These are phyloP conservation scores for Meiosimyza platycephala DNA, from an alignment of 2,888 invertebrate genomes.

Conservation along the genomic window DNA sequence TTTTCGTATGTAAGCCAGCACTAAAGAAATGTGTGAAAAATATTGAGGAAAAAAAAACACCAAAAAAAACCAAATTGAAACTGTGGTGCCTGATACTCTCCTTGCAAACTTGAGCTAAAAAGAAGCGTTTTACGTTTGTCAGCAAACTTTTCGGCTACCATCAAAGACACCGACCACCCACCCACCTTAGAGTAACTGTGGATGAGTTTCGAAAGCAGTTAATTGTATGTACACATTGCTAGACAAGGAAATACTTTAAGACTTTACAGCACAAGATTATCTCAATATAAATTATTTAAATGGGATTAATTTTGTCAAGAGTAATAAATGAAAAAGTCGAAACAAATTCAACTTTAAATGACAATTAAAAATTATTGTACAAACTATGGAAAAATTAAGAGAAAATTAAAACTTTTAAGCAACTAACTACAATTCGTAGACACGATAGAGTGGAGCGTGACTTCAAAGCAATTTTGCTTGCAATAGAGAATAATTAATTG, in stretches of 20 bases:
- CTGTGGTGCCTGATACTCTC: too few species aligned
- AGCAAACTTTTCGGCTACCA: too few species aligned
- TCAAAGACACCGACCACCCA: too few species aligned
- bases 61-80: too few species aligned
- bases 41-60: too few species aligned
- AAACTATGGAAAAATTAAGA: conserved; percentile 24
- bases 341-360: conserved; percentile 26
- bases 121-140: too few species aligned
- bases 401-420: conserved; percentile 8
- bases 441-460: not conserved
- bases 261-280: not conserved
- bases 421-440: conserved; percentile 15
- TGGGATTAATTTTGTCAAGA: conserved; percentile 9
- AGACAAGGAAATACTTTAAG: not conserved
- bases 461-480: not conserved
- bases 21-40: too few species aligned
- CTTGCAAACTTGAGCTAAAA: too few species aligned
- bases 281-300: conserved; percentile 10
- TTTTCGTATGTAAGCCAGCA: too few species aligned
- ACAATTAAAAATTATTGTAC: conserved; percentile 18
- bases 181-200: too few species aligned
- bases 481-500: conserved; percentile 23
- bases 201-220: too few species aligned
- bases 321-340: not conserved
- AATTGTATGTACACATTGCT: too few species aligned